These are phyloP conservation scores for Styela clava DNA, from an alignment of 23 tunicate genomes.

Conservation along the genomic window DNA sequence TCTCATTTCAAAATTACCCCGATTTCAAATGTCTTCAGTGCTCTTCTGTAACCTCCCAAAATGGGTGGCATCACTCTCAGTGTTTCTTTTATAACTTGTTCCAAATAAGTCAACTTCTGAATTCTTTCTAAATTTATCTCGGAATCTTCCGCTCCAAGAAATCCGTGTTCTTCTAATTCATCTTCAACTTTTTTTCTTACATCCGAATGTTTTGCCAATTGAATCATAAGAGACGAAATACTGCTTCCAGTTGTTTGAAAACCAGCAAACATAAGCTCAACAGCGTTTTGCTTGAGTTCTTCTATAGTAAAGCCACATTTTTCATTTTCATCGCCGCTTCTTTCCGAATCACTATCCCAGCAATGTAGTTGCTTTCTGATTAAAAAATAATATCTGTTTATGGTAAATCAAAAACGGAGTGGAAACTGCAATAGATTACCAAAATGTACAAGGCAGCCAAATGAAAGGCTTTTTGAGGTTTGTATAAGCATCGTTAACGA, in stretches of 20 bases:
- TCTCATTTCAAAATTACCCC: no score
- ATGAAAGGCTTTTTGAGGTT: neutral
- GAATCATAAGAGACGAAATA: slow-evolving; percentile 39
- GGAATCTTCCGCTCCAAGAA: neutral
- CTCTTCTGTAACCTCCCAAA: slow-evolving; percentile 60
- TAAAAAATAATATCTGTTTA: no score
- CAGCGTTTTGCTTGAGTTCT: slow-evolving; percentile 41
- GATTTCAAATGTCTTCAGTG: slow-evolving; percentile 68
- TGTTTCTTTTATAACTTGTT: slow-evolving; percentile 71
- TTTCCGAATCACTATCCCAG: slow-evolving; percentile 23
- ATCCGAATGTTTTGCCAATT: slow-evolving; percentile 48
- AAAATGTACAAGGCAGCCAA: no score
- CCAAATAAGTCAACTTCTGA: slow-evolving; percentile 57
- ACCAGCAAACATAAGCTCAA: slow-evolving; percentile 74
- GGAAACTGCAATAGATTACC: neutral
- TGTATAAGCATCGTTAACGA: neutral
- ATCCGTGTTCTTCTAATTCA: slow-evolving; percentile 41
- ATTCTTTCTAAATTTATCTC: slow-evolving; percentile 37
- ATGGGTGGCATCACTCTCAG: slow-evolving; percentile 61
- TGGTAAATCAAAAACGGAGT: no score
- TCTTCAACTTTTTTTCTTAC: slow-evolving; percentile 45
- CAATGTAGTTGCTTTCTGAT: neutral
- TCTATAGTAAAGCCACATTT: neutral
- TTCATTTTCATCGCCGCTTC: slow-evolving; percentile 16
- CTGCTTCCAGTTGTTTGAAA: slow-evolving; percentile 54